Base-by-base conservation (phyloP, 2,888 invertebrate genomes). In the Iselma pallidipennis region DNA sequence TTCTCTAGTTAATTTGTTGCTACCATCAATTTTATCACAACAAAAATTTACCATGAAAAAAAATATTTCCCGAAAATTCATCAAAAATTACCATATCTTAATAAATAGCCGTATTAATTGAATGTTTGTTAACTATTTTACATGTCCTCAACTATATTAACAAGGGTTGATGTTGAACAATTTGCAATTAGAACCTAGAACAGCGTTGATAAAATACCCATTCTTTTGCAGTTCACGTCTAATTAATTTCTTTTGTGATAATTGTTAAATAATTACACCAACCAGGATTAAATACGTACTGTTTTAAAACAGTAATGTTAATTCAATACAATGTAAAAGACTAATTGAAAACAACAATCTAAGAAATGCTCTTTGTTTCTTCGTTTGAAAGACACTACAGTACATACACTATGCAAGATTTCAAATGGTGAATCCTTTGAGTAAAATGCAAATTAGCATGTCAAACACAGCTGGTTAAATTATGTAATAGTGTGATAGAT, bases 381-480 rank as follows among this genome's bases (percentile, higher is more conserved):
- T n/a, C n/a, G n/a, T n/a, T n/a, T n/a, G n/a, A n/a, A n/a, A n/a
- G n/a, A n/a, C n/a, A n/a, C n/a, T n/a, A n/a, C n/a, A n/a, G n/a
- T n/a, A n/a, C n/a, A n/a, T n/a, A n/a, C n/a, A n/a, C n/a, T n/a
- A n/a, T n/a, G n/a, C n/a, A n/a, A n/a, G n/a, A 65, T 60, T 61
- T 55, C 60, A 58, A 59, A 59, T 59, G 61, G 61, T 56, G 66
- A 68, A 67, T 68, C 70, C 67, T 72, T 67, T 72, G 72, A 71
- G 69, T 74, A 69, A 55, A 67, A 63, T 61, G 55, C 59, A 67
- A 70, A 74, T 74, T 74, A 72, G 67, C 72, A 74, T 73, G 71
- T 74, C 72, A 74, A 74, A 73, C 70, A 68, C 60, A 59, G 58
- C 57, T 62, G 62, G 58, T 69, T 65, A 63, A 67, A 68, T 71